Conservation (phyloP, 2,797 vertebrate genomes). For the Margarornis squamiger region DNA sequence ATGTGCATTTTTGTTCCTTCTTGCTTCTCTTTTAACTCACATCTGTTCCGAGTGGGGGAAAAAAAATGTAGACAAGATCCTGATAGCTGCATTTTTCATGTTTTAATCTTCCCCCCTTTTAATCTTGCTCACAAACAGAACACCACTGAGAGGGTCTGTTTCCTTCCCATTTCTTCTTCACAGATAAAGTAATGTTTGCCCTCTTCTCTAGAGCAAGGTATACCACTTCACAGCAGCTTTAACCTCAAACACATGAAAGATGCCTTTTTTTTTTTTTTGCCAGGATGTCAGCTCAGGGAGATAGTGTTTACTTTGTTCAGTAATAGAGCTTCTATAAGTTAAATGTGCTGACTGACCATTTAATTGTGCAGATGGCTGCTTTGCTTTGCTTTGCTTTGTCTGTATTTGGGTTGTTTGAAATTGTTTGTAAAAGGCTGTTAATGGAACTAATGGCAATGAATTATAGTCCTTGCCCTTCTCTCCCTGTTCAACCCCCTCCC, state of each 20-base stretch:
- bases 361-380: constrained; percentile 5
- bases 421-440: constrained; percentile 14
- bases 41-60: not conserved
- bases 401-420: constrained; percentile 27
- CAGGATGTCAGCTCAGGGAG: not conserved
- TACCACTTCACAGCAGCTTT: not conserved
- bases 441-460: not conserved
- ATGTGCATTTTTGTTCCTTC: not conserved
- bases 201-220: not conserved
- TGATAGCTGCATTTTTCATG: not conserved
- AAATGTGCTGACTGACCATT: constrained; percentile 5
- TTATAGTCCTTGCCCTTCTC: not conserved
- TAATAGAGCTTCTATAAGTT: not conserved
- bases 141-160: not conserved
- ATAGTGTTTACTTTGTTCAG: constrained; percentile 1
- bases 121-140: not conserved
- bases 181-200: not conserved
- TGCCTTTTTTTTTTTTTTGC: not conserved
- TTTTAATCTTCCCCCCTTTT: not conserved
- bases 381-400: not conserved
- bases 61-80: not conserved
- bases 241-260: not conserved
- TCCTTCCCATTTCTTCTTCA: not conserved
- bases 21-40: not conserved
- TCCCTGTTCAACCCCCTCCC: rapidly evolving